Base-by-base conservation (phyloP, 2,113 vertebrate species). In the Synchiropus splendidus region DNA sequence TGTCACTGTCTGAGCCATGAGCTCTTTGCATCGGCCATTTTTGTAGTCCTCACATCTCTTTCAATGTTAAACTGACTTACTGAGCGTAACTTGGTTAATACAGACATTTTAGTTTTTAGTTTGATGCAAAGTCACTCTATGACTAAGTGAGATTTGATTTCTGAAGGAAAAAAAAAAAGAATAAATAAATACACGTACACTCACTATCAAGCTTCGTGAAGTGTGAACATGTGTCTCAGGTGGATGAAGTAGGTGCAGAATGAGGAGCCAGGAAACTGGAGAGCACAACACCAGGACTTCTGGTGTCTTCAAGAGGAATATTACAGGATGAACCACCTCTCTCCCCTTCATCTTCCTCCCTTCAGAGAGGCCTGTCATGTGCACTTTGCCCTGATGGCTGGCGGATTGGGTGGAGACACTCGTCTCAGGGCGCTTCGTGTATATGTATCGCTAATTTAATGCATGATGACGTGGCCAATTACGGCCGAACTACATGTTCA, bases 381-480 rank as follows among this genome's bases (percentile, higher is more conserved):
- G 79, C 80, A 80, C 80, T 88, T 83, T 79, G 61, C 62, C 42
- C 63, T 86, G 87, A 87, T 68, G 80, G 79, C 80, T 89, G 88
- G 90, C 84, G 83, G 87, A 89, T 87, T 84, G 69, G 76, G 83
- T 70, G 65, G 83, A 89, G 87, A 90, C 88, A 89, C 80, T 87
- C 82, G 83, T 88, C 89, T 88, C 85, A 79, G 89, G 88, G 87
- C 88, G 86, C 80, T 89, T 70, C 79, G 12, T 18, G 17, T 87
- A 85, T 79, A 82, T 86, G 80, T 85, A 78, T 84, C 77, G 85
- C 89, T 87, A 89, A 89, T 89, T 82, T 91, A 89, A 92, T 90
- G 83, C 86, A 77, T 87, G 86, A 82, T 85, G 90, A 91, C 85
- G 79, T 84, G 89, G 79, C 88, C 90, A 91, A 92, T 92, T 92